A percentile compares a stretch with the other conserved stretches of the same genome.
Conservation (phyloP, 2,888 invertebrate genomes). For the Microplitis deprimator region DNA sequence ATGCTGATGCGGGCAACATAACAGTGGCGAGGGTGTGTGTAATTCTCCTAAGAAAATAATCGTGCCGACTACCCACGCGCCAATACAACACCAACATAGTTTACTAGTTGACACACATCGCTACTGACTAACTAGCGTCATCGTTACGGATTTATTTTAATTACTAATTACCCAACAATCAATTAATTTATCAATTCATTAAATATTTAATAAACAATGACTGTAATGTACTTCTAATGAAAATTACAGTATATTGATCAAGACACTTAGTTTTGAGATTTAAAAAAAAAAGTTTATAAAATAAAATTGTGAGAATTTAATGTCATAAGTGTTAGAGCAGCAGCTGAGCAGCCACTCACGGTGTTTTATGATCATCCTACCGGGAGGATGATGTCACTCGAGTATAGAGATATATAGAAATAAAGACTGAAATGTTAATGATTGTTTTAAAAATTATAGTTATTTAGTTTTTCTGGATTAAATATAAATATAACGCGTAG, state of each 20-base stretch:
- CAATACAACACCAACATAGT: slow-evolving; percentile 16
- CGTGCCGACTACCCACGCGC: slow-evolving; percentile 36
- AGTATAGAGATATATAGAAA: not conserved
- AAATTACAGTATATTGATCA: too few species aligned
- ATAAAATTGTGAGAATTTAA: slow-evolving; percentile 2
- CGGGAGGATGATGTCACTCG: slow-evolving; percentile 24
- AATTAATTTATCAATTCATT: not conserved
- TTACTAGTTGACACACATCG: slow-evolving; percentile 1
- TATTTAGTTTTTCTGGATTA: not conserved
- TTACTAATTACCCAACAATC: not conserved
- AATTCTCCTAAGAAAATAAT: slow-evolving; percentile 35
- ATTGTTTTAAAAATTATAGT: slow-evolving; percentile 3
- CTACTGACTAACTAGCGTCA: slow-evolving; percentile 22
- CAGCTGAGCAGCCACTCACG: slow-evolving; percentile 9
- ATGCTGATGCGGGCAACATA: slow-evolving; percentile 13
- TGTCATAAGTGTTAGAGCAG: not conserved
- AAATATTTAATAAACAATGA: not conserved
- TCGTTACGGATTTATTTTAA: slow-evolving; percentile 19
- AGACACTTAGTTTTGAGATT: too few species aligned
- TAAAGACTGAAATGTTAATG: not conserved
- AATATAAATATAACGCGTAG: slow-evolving; percentile 10
- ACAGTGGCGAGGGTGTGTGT: slow-evolving; percentile 38
- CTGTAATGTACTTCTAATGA: too few species aligned
- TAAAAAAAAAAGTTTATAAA: not conserved
- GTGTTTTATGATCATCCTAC: slow-evolving; percentile 26